Conservation (phyloP, 2,888 invertebrate species). For the Acanthoscelides obtectus region DNA sequence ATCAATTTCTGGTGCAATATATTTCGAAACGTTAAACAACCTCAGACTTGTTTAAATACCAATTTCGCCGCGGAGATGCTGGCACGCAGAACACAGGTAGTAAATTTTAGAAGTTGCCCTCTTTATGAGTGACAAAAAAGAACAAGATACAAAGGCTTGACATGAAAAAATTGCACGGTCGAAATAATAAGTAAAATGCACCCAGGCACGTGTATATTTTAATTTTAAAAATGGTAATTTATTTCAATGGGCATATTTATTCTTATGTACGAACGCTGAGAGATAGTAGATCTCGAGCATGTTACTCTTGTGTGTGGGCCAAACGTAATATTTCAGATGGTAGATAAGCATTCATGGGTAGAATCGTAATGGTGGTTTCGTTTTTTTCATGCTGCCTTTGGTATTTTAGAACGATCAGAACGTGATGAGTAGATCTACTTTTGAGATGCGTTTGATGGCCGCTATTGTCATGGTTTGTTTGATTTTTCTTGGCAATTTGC, state of each 20-base stretch:
- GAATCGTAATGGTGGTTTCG: not conserved
- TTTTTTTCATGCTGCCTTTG: not conserved
- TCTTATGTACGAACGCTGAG: not conserved
- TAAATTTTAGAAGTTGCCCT: not conserved
- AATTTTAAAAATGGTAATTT: not conserved
- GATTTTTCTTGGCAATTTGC: no score
- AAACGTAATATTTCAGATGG: constrained; percentile 5
- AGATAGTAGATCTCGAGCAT: constrained; percentile 5
- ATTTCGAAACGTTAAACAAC: not conserved
- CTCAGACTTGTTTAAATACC: not conserved
- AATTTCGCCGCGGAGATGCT: not conserved
- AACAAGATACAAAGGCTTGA: not conserved
- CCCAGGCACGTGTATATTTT: not conserved
- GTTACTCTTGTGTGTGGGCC: constrained; percentile 13
- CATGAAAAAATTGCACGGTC: not conserved
- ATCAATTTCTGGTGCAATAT: not conserved
- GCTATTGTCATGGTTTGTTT: not conserved
- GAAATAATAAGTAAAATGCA: not conserved
- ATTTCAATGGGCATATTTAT: not conserved
- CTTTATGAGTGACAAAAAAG: not conserved
- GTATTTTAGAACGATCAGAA: not conserved
- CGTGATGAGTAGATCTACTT: not conserved
- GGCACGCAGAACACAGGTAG: not conserved
- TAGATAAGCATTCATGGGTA: constrained; percentile 11
- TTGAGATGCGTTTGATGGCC: not conserved